phyloP scores from a whole-genome alignment of 2,888 invertebrate genomes.

The Hypomecis punctinalis region DNA sequence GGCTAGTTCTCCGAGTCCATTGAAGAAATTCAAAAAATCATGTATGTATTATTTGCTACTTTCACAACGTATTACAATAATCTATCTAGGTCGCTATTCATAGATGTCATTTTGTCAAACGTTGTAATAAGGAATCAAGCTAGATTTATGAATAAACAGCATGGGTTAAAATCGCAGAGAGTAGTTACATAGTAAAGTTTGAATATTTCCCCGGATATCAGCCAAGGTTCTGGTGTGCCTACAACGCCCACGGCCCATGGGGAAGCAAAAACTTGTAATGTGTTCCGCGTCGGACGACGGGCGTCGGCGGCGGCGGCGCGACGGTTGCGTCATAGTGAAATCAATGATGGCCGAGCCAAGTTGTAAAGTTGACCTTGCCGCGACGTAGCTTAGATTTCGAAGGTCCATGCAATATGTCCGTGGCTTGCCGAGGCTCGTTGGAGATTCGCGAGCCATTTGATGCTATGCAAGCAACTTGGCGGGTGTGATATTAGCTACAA shows the following conservation, averaged over 20 bases:
- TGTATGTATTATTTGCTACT: too few species aligned
- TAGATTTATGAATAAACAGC: too few species aligned
- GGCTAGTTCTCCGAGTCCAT: too few species aligned
- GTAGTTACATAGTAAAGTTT: not conserved
- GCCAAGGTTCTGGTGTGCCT: conserved; percentile 39
- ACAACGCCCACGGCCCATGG: conserved; percentile 51
- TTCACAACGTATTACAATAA: too few species aligned
- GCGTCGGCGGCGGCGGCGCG: conserved; percentile 49
- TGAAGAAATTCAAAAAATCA: too few species aligned
- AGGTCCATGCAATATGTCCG: conserved; percentile 33
- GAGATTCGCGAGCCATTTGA: not conserved
- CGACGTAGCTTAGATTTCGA: conserved; percentile 32
- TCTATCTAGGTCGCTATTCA: too few species aligned
- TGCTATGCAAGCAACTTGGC: too few species aligned
- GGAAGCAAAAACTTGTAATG: conserved; percentile 64
- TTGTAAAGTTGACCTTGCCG: conserved; percentile 79
- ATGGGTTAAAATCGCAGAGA: too few species aligned
- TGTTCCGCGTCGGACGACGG: conserved; percentile 56
- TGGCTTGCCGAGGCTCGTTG: not conserved
- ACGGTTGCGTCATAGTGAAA: conserved; percentile 76
- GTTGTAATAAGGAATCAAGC: too few species aligned
- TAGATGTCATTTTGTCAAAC: too few species aligned
- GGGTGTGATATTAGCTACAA: too few species aligned
- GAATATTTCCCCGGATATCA: conserved; percentile 9
- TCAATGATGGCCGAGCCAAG: conserved; percentile 73